A percentile compares a stretch with the other conserved stretches of the same genome.
Conservation (phyloP, 2,113 vertebrate genomes). For the Mastomys natalensis region DNA sequence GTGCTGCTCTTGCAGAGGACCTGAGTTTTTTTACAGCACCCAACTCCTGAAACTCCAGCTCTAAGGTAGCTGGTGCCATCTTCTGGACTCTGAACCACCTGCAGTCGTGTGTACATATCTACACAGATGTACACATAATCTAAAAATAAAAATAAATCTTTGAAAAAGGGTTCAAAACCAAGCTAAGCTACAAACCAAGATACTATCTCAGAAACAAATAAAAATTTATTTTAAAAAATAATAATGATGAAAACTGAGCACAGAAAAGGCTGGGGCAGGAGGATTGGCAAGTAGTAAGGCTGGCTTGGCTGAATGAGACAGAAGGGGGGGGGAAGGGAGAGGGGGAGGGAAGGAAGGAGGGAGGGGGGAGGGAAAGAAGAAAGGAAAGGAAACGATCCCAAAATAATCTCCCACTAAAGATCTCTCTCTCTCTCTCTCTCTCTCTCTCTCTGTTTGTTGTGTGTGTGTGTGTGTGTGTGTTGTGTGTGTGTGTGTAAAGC, state of each 20-base stretch:
- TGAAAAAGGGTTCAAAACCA: neutral
- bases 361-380: fast-evolving
- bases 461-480: too few species aligned
- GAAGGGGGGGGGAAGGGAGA: fast-evolving
- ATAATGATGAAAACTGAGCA: neutral
- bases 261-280: neutral
- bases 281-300: neutral
- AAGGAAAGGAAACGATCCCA: neutral
- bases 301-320: neutral
- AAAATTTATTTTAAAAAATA: neutral
- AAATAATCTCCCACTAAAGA: neutral
- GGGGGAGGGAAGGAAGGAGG: fast-evolving
- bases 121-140: neutral
- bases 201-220: neutral
- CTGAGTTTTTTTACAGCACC: too few species aligned
- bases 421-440: neutral
- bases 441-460: neutral
- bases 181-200: neutral
- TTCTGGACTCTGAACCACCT: neutral
- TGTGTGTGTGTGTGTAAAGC: too few species aligned
- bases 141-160: neutral
- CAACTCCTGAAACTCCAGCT: neutral
- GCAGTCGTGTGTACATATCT: neutral
- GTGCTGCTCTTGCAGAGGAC: neutral
- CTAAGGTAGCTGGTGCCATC: neutral